A percentile compares a stretch with the other conserved stretches of the same genome.
Evolutionary conservation across 2,888 invertebrate genomes (phyloP).

Genomic region (Oxycera nigricornis): DNA sequence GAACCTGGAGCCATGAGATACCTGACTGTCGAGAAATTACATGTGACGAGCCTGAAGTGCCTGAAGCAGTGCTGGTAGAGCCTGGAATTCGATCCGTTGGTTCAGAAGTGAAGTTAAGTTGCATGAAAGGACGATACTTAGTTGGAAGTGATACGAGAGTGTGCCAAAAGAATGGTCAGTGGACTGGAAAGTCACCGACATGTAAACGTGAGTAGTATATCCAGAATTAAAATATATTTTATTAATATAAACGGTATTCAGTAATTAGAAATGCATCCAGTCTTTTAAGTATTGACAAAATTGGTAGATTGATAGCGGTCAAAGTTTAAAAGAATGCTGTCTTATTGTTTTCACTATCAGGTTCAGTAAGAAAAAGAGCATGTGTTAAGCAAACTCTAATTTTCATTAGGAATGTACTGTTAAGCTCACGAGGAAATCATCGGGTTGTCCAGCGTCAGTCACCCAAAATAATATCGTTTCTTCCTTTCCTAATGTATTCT

Average conservation of each 20-base stretch:
- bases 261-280: background rate
- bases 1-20: constrained; percentile 86
- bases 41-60: constrained; percentile 73
- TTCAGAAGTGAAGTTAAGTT: constrained; percentile 80
- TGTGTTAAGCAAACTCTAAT: no score
- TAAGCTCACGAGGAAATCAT: no score
- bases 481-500: no score
- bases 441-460: no score
- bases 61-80: constrained; percentile 66
- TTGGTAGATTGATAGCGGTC: no score
- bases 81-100: constrained; percentile 76
- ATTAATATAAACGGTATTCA: background rate
- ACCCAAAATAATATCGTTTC: no score
- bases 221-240: constrained; percentile 5
- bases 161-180: constrained; percentile 79
- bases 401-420: no score
- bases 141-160: constrained; percentile 80
- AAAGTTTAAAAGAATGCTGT: no score
- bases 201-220: constrained; percentile 82
- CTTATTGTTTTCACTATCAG: no score
- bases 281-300: background rate
- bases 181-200: constrained; percentile 79
- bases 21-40: constrained; percentile 86
- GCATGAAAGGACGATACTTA: constrained; percentile 81
- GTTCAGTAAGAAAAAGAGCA: no score